These are phyloP conservation scores for Spodoptera litura DNA, from an alignment of 1,140 invertebrate genomes.

Conservation along the genomic window DNA sequence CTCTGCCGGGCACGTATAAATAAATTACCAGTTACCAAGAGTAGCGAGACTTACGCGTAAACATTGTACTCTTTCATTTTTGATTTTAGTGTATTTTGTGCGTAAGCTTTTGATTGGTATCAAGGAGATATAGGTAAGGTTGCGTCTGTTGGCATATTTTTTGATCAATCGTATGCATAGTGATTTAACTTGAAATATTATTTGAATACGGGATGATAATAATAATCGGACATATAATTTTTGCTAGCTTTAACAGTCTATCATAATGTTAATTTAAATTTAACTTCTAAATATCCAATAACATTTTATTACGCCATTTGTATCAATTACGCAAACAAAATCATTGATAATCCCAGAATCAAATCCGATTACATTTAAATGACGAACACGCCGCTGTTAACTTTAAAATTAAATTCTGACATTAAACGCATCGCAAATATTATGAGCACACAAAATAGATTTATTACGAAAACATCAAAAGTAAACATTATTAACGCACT, in stretches of 20 bases:
- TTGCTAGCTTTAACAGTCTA: too few species aligned
- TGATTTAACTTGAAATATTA: too few species aligned
- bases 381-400: neutral
- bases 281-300: too few species aligned
- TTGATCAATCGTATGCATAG: neutral
- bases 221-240: too few species aligned
- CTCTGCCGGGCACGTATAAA: conserved; percentile 31
- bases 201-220: too few species aligned
- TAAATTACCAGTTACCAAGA: conserved; percentile 26
- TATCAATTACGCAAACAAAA: too few species aligned
- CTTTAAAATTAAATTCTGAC: neutral
- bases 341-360: too few species aligned
- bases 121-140: neutral
- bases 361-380: neutral
- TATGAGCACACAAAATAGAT: neutral
- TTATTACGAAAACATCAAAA: conserved; percentile 10
- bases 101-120: neutral
- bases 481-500: conserved; percentile 4
- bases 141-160: neutral
- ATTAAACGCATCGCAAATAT: conserved; percentile 1
- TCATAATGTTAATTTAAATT: too few species aligned
- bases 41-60: conserved; percentile 26
- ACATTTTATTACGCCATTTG: too few species aligned
- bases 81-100: conserved; percentile 1
- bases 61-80: conserved; percentile 35